Evolutionary conservation across 2,797 vertebrate genomes (phyloP).

Genomic region (Spinus pinus): DNA sequence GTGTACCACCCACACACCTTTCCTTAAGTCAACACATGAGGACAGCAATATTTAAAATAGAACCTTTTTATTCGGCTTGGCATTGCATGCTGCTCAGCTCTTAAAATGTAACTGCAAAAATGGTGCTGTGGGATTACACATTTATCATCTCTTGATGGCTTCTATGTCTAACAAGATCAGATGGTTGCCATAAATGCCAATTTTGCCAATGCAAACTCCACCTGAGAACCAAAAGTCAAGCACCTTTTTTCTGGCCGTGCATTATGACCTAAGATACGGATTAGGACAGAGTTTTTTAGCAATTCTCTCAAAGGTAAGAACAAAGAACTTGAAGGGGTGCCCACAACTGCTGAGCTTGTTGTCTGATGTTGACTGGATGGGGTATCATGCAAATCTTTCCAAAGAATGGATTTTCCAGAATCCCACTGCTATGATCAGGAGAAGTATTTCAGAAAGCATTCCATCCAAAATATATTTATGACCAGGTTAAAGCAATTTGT

Average conservation of each 20-base stretch:
- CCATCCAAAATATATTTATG: not conserved
- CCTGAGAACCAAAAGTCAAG: not conserved
- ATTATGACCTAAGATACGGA: not conserved
- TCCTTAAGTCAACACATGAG: not conserved
- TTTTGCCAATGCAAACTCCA: not conserved
- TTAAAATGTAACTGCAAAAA: not conserved
- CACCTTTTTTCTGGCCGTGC: not conserved
- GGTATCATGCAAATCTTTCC: not conserved
- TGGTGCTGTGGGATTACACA: not conserved
- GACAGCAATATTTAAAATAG: not conserved
- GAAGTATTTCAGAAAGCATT: not conserved
- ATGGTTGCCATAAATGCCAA: not conserved
- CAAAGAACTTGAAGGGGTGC: not conserved
- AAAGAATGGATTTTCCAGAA: constrained; percentile 27
- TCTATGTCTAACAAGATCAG: constrained; percentile 12
- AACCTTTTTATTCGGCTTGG: not conserved
- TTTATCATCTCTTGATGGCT: not conserved
- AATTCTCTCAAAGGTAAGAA: not conserved
- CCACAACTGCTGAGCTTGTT: not conserved
- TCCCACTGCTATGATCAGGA: not conserved
- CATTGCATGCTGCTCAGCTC: not conserved
- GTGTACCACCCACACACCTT: not conserved
- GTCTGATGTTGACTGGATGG: not conserved
- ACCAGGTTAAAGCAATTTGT: constrained; percentile 16
- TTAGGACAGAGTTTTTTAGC: not conserved